Conservation (phyloP, 2,888 invertebrate species). For the Agonopterix alstromeriana region DNA sequence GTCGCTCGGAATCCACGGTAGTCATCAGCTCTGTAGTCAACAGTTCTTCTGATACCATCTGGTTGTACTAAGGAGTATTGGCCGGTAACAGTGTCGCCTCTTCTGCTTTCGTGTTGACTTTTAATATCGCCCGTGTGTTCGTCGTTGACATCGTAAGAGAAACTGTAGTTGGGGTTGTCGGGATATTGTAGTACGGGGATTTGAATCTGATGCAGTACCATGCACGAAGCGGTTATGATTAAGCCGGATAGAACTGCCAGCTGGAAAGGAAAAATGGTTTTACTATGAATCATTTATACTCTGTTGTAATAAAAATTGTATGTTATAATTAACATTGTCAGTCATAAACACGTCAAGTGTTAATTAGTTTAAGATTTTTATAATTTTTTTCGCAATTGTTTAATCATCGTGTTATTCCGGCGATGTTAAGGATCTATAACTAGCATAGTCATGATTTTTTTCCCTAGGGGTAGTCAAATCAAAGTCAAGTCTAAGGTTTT, state of each 20-base stretch:
- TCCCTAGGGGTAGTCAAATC: too few relatives aligned
- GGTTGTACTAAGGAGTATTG: slow-evolving; percentile 73
- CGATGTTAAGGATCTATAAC: too few relatives aligned
- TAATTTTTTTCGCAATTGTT: too few relatives aligned
- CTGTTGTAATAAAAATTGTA: too few relatives aligned
- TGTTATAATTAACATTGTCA: background rate
- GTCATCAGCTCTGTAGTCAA: slow-evolving; percentile 74
- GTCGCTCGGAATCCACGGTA: slow-evolving; percentile 72
- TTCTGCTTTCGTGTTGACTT: slow-evolving; percentile 68
- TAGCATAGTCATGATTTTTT: too few relatives aligned
- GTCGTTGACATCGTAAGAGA: slow-evolving; percentile 74
- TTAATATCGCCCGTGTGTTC: slow-evolving; percentile 72
- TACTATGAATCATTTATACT: background rate
- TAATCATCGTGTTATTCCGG: too few relatives aligned
- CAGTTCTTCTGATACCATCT: slow-evolving; percentile 71
- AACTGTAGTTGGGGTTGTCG: slow-evolving; percentile 63
- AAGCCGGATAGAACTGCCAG: slow-evolving; percentile 32
- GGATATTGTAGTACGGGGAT: slow-evolving; percentile 10
- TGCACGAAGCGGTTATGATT: slow-evolving; percentile 47
- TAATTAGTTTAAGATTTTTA: too few relatives aligned
- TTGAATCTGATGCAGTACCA: slow-evolving; percentile 43
- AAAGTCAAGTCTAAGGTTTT: too few relatives aligned
- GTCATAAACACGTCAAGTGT: slow-evolving; percentile 5
- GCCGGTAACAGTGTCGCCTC: slow-evolving; percentile 70
- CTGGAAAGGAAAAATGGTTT: slow-evolving; percentile 19